phyloP scores from a whole-genome alignment of 1,140 invertebrate genomes.

The Musca vetustissima region DNA sequence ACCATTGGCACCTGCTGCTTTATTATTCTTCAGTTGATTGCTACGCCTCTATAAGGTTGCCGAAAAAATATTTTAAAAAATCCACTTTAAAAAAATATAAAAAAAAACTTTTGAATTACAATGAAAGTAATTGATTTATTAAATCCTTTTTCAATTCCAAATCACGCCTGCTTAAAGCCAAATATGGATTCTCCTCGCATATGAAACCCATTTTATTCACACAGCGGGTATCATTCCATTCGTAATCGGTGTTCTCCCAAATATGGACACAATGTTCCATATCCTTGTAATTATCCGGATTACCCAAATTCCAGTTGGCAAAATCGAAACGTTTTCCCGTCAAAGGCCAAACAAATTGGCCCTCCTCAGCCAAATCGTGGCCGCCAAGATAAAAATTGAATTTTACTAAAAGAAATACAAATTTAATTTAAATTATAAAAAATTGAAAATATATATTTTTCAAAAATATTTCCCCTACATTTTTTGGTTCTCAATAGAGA shows the following conservation, averaged over 20 bases:
- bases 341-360: neutral
- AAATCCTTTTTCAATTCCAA: constrained; percentile 4
- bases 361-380: neutral
- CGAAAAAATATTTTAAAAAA: too few species aligned
- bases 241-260: neutral
- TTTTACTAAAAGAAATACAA: too few species aligned
- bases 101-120: too few species aligned
- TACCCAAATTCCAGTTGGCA: neutral
- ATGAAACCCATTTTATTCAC: constrained; percentile 5
- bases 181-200: constrained; percentile 6
- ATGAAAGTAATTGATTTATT: constrained; percentile 7
- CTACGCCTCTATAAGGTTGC: too few species aligned
- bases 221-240: constrained; percentile 7
- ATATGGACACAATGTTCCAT: constrained; percentile 1
- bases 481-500: neutral
- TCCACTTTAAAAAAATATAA: too few species aligned
- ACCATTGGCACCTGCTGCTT: too few species aligned
- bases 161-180: neutral
- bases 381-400: neutral
- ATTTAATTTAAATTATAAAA: too few species aligned
- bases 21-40: too few species aligned
- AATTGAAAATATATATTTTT: too few species aligned
- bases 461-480: neutral
- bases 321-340: constrained; percentile 10
- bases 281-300: neutral